Evolutionary conservation across 2,113 vertebrate genomes (phyloP).

Genomic region (Ariopsis seemanni): DNA sequence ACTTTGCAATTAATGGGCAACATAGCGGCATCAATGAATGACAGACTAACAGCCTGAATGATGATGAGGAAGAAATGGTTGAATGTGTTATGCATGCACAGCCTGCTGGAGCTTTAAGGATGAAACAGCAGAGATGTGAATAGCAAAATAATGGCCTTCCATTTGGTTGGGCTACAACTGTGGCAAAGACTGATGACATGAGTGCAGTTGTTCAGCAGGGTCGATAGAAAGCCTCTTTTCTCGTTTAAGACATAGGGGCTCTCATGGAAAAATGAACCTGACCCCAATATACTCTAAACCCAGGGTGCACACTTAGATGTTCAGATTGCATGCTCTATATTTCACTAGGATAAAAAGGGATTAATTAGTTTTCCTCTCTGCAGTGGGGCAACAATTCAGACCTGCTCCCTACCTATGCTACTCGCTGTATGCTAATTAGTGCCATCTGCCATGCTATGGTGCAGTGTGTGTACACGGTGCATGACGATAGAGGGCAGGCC

Average conservation of each 20-base stretch:
- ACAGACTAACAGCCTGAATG: conserved; percentile 22
- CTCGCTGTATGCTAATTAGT: conserved; percentile 47
- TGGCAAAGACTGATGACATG: conserved; percentile 10
- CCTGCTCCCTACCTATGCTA: conserved; percentile 40
- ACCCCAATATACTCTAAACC: not conserved
- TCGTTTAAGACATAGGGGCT: not conserved
- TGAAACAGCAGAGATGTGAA: not conserved
- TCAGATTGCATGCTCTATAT: conserved; percentile 25
- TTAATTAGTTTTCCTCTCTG: conserved; percentile 50
- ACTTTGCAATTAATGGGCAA: conserved; percentile 59
- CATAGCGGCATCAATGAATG: conserved; percentile 24
- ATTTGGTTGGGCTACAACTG: not conserved
- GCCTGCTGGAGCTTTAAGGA: conserved; percentile 2
- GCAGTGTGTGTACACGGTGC: conserved; percentile 5
- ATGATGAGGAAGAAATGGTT: not conserved
- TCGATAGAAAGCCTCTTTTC: not conserved
- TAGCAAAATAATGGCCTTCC: not conserved
- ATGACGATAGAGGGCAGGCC: conserved; percentile 6
- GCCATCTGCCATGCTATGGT: conserved; percentile 47
- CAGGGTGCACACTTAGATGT: not conserved
- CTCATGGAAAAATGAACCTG: not conserved
- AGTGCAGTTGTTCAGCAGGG: not conserved
- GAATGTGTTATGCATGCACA: conserved; percentile 3
- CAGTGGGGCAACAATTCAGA: conserved; percentile 21
- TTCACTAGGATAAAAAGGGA: conserved; percentile 41